These are phyloP conservation scores for Fregata magnificens DNA, from an alignment of 2,113 vertebrate species.

Conservation along the genomic window DNA sequence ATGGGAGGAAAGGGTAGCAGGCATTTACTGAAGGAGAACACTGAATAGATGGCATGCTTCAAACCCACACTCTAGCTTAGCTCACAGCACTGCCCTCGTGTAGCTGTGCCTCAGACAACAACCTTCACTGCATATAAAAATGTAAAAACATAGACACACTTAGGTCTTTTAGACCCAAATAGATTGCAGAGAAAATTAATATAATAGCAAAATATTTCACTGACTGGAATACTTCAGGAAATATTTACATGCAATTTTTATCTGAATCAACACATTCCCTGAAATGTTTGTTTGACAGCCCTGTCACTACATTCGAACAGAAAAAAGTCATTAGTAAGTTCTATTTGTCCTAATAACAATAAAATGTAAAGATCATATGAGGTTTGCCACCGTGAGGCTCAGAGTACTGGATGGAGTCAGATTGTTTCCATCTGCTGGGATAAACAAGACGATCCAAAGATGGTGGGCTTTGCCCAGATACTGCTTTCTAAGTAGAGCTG, in stretches of 20 bases:
- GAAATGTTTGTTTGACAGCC: not conserved
- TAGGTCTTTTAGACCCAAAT: not conserved
- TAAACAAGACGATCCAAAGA: not conserved
- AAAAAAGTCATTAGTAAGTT: not conserved
- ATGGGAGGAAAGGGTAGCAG: not conserved
- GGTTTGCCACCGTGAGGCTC: not conserved
- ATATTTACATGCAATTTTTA: not conserved
- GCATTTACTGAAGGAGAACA: not conserved
- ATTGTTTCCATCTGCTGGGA: not conserved
- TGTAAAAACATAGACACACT: not conserved
- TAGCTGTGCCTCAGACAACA: not conserved
- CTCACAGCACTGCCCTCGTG: not conserved
- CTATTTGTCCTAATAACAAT: not conserved
- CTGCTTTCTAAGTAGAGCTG: not conserved
- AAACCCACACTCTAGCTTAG: not conserved
- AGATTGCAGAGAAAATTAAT: not conserved
- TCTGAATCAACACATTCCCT: not conserved
- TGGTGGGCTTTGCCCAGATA: not conserved
- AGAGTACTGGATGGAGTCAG: not conserved
- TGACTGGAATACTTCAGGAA: not conserved
- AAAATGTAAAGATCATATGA: not conserved
- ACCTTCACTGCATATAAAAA: not conserved
- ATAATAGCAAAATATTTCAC: not conserved
- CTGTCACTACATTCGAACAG: not conserved
- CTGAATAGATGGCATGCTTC: fast-evolving